Evolutionary conservation across 2,888 invertebrate genomes (phyloP), one percentile per base, ranked within the genome.

Genomic region (Germaria angustata): DNA sequence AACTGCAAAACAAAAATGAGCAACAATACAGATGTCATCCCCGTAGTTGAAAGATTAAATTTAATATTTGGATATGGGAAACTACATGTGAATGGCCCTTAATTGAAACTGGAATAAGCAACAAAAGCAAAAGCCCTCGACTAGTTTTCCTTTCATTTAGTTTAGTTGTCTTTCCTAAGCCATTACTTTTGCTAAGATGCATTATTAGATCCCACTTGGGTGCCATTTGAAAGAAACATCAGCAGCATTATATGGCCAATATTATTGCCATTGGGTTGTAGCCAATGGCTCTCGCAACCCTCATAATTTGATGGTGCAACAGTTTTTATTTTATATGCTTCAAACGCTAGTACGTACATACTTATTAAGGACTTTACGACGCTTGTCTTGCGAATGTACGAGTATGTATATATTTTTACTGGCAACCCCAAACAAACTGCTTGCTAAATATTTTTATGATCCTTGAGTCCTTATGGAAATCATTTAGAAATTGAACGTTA

Each of bases 161-260:
- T 28, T 22, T 11, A 24, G 28, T 36, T 51, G 15, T 9, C 13
- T 63, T 32, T 44, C 36, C 5, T 69, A 39, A 73, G 55, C 15
- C 39, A 49, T 53, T 77, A 32, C 20, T 68, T 55, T 24, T 15
- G 36, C 24, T 72, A 55, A 73, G 73, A 73, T 73, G 73, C 4
- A 55, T 84, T 81, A 84, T 84, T 79, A 77, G 83, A 49, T 63
- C 57, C 63, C 83, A 73, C 69, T 79, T 57, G 80, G 84, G 80
- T 80, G 78, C 72, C 78, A 71, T 83, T 84, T 71, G 44, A 49
- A 20, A 53, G 51, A 11, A 65, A 20, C 41, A 51, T 73, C 34
- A 78, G 41, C 75, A 65, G 57, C 49, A 44, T 51, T 15, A 57
- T 59, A 49, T 59, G 39, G 65, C 65, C 71, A 79, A 49, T 65